Conservation (phyloP, 1,140 invertebrate species). For the Meloidogyne exigua region DNA sequence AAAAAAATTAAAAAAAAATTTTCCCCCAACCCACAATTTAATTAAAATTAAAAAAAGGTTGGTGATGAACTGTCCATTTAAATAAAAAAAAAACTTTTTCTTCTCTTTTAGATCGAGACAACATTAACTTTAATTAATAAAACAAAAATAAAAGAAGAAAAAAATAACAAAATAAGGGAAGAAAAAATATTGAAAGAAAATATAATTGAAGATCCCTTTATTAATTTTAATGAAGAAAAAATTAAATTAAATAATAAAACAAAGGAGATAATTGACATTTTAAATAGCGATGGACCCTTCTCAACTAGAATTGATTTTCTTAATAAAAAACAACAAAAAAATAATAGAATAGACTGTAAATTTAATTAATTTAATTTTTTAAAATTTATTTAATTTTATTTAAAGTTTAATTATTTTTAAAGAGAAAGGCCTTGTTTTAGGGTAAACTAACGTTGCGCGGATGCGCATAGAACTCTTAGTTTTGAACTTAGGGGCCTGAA, state of each 20-base stretch:
- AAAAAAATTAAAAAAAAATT: no score
- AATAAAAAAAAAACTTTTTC: no score
- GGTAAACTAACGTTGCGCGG: no score
- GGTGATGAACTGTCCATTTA: no score
- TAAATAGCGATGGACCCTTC: background rate
- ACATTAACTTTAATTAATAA: background rate
- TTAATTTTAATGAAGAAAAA: background rate
- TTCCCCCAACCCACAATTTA: no score
- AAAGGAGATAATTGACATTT: background rate
- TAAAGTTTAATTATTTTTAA: no score
- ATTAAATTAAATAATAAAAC: background rate
- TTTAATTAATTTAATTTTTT: background rate
- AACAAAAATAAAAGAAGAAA: background rate
- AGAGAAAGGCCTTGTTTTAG: no score
- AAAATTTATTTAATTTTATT: no score
- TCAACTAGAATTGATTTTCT: background rate
- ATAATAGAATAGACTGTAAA: background rate
- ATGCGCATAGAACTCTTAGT: no score
- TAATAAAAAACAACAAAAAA: constrained; percentile 2
- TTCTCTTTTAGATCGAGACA: background rate
- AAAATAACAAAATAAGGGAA: background rate
- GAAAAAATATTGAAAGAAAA: background rate
- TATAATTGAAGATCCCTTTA: background rate
- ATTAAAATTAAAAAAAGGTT: no score
- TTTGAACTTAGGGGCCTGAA: no score